Evolutionary conservation across 2,113 vertebrate species (phyloP), one percentile per base, ranked within the genome.

Genomic region (Tenrec ecaudatus): DNA sequence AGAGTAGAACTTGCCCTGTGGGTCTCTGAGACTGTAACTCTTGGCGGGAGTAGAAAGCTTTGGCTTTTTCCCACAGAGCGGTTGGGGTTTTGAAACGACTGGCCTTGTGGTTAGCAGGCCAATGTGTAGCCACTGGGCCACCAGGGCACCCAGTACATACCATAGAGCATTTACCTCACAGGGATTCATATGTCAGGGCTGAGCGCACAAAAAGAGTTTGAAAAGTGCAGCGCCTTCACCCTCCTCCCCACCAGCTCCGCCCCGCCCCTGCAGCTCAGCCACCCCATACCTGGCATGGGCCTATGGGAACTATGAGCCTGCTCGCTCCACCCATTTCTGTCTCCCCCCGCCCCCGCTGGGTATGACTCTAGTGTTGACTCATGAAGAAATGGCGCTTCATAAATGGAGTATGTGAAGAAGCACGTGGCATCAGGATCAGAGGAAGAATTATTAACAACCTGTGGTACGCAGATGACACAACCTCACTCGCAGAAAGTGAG

Each of bases 161-260:
- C 1, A 2, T 60, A 40, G 20, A 76, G 60, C 7, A 60, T 77
- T 95, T 86, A 78, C 82, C 40, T 90, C 82, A 60, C 31, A 68
- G 60, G 60, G 77, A 80, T 92, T 84, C 43, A 76, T 29, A 68
- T 60, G 16, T 2, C 78, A 53, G 58, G 71, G 29, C 86, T 81
- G 60, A 92, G 89, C 81, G 87, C 53, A 66, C 53, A 66, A 83
- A 53, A 89, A 53, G 29, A n/a, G 81, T 62, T 81, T 11, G 33
- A 60, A 73, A 19, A 2, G 36, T 38, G 19, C 9, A 85, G 73
- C 33, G 36, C 16, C 81, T 83, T 88, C 27, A 47, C 8, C 7
- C 82, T 68, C 11, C 25, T 23, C n/a, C 71, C n/a, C 33, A 68
- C 71, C 71, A 47, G 4, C 25, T 25, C 80, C 38, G 6, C 47